These are phyloP conservation scores for Lampris megalopsis DNA, from an alignment of 2,113 vertebrate genomes.

Conservation along the genomic window DNA sequence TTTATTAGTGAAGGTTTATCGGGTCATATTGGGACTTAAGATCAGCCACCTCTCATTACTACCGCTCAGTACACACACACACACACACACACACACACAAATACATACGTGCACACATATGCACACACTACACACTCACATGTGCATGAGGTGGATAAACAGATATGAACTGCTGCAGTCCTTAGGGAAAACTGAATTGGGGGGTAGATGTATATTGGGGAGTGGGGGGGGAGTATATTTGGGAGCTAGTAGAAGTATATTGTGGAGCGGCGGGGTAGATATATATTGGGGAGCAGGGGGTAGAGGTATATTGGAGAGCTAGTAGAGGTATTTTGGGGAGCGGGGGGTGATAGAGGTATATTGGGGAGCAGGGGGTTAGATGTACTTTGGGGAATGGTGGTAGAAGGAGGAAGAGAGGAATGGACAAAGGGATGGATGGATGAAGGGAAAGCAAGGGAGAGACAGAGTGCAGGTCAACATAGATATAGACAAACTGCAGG, in stretches of 20 bases:
- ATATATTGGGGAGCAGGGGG: too few species aligned
- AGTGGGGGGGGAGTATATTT: background rate
- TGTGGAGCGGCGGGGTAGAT: background rate
- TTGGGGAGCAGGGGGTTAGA: too few species aligned
- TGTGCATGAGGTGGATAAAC: constrained; percentile 31
- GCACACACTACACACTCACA: background rate
- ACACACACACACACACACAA: constrained; percentile 6
- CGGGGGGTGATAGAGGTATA: background rate
- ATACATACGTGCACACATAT: constrained; percentile 19
- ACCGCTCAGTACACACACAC: background rate
- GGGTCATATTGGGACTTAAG: constrained; percentile 58
- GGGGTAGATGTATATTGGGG: background rate
- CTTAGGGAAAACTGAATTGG: background rate
- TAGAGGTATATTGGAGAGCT: too few species aligned
- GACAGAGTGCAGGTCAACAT: background rate
- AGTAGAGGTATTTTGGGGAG: background rate
- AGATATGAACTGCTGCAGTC: constrained; percentile 49
- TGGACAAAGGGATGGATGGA: constrained; percentile 2
- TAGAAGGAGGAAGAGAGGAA: background rate
- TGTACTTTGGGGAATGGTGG: constrained; percentile 8
- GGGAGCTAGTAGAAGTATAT: too few species aligned
- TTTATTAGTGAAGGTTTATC: constrained; percentile 52
- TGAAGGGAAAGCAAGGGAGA: constrained; percentile 10
- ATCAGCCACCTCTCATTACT: constrained; percentile 58
- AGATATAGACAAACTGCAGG: constrained; percentile 15